Evolutionary conservation across 2,113 vertebrate species (phyloP).

Genomic region (Carollia perspicillata): DNA sequence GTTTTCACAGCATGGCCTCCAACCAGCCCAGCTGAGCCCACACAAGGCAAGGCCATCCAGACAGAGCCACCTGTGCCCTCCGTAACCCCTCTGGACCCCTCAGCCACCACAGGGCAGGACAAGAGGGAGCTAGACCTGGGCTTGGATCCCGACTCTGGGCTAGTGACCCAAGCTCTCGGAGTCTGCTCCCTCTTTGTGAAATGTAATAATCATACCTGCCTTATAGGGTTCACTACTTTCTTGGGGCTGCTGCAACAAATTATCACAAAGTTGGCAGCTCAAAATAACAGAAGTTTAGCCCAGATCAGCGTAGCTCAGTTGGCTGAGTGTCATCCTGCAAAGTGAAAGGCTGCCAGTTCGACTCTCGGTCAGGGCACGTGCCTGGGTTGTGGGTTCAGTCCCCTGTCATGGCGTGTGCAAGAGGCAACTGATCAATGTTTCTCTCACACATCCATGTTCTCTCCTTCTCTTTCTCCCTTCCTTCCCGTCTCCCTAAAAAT

Average conservation of each 20-base stretch:
- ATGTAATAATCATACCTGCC: too few relatives aligned
- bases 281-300: neutral
- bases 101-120: neutral
- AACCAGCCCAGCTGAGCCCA: neutral
- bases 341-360: too few relatives aligned
- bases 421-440: too few relatives aligned
- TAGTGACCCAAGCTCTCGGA: neutral
- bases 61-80: accelerated
- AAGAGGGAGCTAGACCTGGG: neutral
- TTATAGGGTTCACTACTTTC: neutral
- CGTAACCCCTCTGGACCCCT: accelerated
- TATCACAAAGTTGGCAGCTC: neutral
- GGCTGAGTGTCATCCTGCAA: too few relatives aligned
- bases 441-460: too few relatives aligned
- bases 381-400: too few relatives aligned
- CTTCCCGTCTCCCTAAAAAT: too few relatives aligned
- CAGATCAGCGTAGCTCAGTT: too few relatives aligned
- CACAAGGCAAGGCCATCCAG: neutral
- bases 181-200: neutral
- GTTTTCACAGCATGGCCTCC: neutral
- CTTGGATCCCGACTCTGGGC: neutral
- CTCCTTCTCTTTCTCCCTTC: too few relatives aligned
- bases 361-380: too few relatives aligned
- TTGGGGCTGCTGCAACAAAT: neutral
- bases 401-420: too few relatives aligned